Evolutionary conservation across 1,140 invertebrate genomes (phyloP), one percentile per base, ranked within the genome.

Genomic region (Cyrtorhinus lividipennis): DNA sequence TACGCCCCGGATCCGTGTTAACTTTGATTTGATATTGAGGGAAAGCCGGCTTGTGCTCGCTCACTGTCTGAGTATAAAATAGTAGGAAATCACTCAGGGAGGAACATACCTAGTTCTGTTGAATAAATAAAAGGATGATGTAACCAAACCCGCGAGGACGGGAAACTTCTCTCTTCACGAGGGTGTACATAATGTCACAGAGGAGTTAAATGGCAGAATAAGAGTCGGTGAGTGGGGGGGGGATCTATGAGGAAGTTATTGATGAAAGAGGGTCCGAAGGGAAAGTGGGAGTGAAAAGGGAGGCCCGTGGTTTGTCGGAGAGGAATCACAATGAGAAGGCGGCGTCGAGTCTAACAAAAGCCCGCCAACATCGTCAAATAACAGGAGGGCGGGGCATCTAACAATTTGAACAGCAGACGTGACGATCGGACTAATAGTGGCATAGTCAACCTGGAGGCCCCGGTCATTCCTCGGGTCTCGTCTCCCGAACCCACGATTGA

Each of bases 211-310:
- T n/a, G n/a, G n/a, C n/a, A n/a, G n/a, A n/a, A n/a, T n/a, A n/a
- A n/a, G n/a, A n/a, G n/a, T n/a, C n/a, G n/a, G n/a, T n/a, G n/a
- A n/a, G n/a, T n/a, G n/a, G n/a, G n/a, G n/a, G n/a, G n/a, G n/a
- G n/a, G 24, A 56, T 44, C n/a, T 8, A 56, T 18, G 18, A 56
- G 53, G 53, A 56, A 24, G 53, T 20, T 8, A 18, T 56, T 10
- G 53, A 56, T 18, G 18, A 56, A 24, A 24, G 23, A 24, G 18
- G 23, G 53, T 18, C 5, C 5, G 53, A 56, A 24, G 18, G 23
- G 5, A 24, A 18, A 18, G 53, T 20, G 46, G 44, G 61, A 61
- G 20, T 24, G 61, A 22, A 67, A 67, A 64, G 65, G 61, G 20
- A 59, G 20, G 46, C 62, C 13, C 20, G 18, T 0, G 3, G 38